Conservation (phyloP, 2,797 vertebrate species). For the Falco biarmicus region DNA sequence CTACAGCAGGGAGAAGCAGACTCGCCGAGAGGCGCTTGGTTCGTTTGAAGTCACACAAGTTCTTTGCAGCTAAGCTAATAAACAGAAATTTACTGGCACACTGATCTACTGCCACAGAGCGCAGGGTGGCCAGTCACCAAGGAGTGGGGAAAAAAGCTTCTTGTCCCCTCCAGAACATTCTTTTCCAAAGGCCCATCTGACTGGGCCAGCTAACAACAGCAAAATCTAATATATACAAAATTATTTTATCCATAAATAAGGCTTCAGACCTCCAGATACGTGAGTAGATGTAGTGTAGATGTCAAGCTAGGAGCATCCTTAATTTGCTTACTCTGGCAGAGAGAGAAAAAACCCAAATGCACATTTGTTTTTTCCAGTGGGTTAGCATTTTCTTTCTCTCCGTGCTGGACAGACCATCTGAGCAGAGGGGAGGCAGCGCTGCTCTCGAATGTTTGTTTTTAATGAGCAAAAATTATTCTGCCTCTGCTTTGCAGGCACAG, state of each 20-base stretch:
- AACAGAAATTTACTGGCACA: background rate
- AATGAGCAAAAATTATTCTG: slow-evolving; percentile 30
- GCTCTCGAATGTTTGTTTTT: background rate
- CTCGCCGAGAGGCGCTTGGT: background rate
- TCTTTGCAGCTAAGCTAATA: background rate
- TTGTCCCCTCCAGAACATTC: background rate
- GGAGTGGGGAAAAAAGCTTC: background rate
- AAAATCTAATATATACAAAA: background rate
- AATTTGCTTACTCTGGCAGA: slow-evolving; percentile 1
- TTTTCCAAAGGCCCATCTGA: background rate
- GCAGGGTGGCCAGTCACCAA: background rate
- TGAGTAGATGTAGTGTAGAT: background rate
- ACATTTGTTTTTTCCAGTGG: slow-evolving; percentile 5
- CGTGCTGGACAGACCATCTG: background rate
- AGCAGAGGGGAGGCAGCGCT: background rate
- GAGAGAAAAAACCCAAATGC: background rate
- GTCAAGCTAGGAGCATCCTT: slow-evolving; percentile 12
- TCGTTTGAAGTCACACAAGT: background rate
- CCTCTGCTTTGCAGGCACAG: slow-evolving; percentile 16
- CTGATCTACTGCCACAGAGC: background rate
- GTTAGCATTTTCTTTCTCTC: background rate
- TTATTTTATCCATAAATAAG: background rate
- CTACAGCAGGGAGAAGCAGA: background rate
- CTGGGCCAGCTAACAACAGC: background rate
- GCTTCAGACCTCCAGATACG: background rate